Evolutionary conservation across 2,113 vertebrate genomes (phyloP).

Genomic region (Nipponia nippon): DNA sequence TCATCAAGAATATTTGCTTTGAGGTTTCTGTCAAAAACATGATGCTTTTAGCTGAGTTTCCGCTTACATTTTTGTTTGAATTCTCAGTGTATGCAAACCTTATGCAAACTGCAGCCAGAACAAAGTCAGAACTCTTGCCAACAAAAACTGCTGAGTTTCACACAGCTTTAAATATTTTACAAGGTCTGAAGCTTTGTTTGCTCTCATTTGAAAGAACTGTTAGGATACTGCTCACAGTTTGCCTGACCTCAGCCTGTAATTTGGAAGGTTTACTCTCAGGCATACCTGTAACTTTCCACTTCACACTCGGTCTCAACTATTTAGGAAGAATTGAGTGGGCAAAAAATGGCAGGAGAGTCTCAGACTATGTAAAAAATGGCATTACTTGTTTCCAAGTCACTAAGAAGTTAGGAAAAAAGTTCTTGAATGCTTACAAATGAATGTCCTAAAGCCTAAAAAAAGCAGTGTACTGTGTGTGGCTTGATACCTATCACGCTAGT

Average conservation of each 20-base stretch:
- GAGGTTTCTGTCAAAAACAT: neutral
- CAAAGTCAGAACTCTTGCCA: neutral
- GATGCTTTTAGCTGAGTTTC: neutral
- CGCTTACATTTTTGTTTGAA: neutral
- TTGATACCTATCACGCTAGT: neutral
- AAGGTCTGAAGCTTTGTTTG: slow-evolving; percentile 63
- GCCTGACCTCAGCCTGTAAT: slow-evolving; percentile 61
- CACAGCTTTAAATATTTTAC: slow-evolving; percentile 67
- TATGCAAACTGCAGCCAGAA: slow-evolving; percentile 5
- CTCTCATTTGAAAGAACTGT: slow-evolving; percentile 66
- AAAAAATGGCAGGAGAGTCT: neutral
- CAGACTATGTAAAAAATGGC: neutral
- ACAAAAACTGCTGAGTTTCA: slow-evolving; percentile 56
- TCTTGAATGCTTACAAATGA: neutral
- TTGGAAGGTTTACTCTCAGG: slow-evolving; percentile 62
- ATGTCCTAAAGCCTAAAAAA: neutral
- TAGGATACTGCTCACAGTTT: slow-evolving; percentile 64
- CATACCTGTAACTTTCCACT: slow-evolving; percentile 80
- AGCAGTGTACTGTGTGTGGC: neutral
- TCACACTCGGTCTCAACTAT: neutral
- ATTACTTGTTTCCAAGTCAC: neutral
- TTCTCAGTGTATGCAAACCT: neutral
- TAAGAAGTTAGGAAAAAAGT: neutral
- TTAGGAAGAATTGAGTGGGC: neutral
- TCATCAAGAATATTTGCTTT: neutral